These are phyloP conservation scores for Crepidodera aurea DNA, from an alignment of 2,888 invertebrate species.

Conservation along the genomic window DNA sequence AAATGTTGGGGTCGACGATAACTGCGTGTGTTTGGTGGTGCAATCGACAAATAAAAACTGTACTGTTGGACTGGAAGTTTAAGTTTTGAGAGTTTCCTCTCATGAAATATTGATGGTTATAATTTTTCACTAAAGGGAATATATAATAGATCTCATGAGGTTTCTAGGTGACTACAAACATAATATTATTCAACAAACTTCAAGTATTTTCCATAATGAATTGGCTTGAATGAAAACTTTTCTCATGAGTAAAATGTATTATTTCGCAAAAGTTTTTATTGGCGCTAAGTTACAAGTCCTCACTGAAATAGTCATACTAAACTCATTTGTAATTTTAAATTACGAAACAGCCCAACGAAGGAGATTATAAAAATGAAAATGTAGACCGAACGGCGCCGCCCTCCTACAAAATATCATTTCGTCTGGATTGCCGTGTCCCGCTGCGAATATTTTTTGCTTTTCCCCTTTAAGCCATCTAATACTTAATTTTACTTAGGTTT, in stretches of 20 bases:
- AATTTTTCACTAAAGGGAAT: constrained; percentile 40
- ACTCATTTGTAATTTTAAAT: constrained; percentile 19
- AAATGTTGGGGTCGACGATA: no score
- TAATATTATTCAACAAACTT: constrained; percentile 45
- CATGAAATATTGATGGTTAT: constrained; percentile 38
- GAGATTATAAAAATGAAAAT: constrained; percentile 8
- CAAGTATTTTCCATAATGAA: constrained; percentile 43
- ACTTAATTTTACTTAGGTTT: no score
- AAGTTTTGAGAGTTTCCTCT: constrained; percentile 26
- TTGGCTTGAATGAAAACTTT: constrained; percentile 38
- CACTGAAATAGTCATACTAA: constrained; percentile 17
- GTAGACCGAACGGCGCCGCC: background rate
- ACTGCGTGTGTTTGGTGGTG: no score
- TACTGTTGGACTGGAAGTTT: constrained; percentile 25
- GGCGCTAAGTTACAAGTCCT: constrained; percentile 28
- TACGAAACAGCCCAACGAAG: constrained; percentile 2
- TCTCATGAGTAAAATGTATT: constrained; percentile 40
- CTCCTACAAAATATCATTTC: background rate
- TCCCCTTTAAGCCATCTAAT: no score
- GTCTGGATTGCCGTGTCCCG: no score
- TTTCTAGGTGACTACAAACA: constrained; percentile 41
- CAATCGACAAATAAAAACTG: constrained; percentile 1
- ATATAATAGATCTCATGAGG: constrained; percentile 42
- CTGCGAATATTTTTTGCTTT: no score
- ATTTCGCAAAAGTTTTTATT: constrained; percentile 39